Base-by-base conservation (phyloP, 2,113 vertebrate genomes). In the Tenebrosternarchus preto region DNA sequence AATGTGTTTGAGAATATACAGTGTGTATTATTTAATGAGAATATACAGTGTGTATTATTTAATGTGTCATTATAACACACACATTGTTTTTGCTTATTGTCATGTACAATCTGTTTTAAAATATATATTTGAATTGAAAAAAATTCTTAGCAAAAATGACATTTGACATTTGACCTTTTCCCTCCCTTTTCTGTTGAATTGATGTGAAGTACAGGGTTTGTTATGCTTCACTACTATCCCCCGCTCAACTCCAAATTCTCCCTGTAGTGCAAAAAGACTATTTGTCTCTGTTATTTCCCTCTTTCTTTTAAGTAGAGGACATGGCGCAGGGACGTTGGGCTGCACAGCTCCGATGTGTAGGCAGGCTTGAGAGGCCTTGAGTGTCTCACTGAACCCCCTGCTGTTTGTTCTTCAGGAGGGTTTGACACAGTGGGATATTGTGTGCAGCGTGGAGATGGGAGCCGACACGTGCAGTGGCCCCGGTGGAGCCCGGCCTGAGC, bases 401-500 rank as follows among this genome's bases (percentile, higher is more conserved):
- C 75, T 81, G 63, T 80, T 79, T 81, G 77, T 88, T 83, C 85
- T 87, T 69, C 79, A 86, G 85, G 83, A 77, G 74, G 66, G 60
- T 61, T 63, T 57, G 25, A 15, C 81, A 85, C 83, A 80, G 53
- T 83, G 77, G 85, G 84, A 86, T 85, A 86, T 82, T 76, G 81
- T 69, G 67, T 73, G 59, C 50, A 73, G 57, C 5, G 27, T 60
- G 53, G 79, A 16, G 73, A 86, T 84, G 86, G 86, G 57, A 77
- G 77, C 76, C 78, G 74, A 55, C 63, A 57, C 61, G 76, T 56
- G 80, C 67, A 55, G 5, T 33, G 70, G 72, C 46, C 73, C 82
- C 75, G 83, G 56, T 50, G 81, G 85, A 81, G 63, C 60, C 56
- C 66, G 56, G 81, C 67, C 27, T 72, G 39, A 55, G 80, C 36